A percentile compares a stretch with the other conserved stretches of the same genome.
Evolutionary conservation across 2,113 vertebrate genomes (phyloP).

Genomic region (Austrofundulus limnaeus): DNA sequence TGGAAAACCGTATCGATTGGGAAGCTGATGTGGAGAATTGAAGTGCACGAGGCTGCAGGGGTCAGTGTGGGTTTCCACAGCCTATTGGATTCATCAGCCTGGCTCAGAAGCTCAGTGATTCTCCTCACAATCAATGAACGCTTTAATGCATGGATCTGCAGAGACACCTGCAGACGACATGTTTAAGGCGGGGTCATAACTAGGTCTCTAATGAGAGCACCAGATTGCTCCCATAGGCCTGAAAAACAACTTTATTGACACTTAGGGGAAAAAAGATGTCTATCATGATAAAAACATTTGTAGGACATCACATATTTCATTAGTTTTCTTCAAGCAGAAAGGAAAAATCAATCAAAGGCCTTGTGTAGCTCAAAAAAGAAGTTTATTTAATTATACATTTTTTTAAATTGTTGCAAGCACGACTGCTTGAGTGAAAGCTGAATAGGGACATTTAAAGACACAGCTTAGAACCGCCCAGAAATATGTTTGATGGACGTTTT

Average conservation of each 20-base stretch:
- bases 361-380: not conserved
- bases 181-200: constrained; percentile 59
- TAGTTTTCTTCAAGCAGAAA: constrained; percentile 35
- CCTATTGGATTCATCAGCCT: constrained; percentile 57
- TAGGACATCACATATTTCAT: constrained; percentile 57
- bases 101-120: constrained; percentile 53
- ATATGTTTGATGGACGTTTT: too few species aligned
- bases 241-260: constrained; percentile 56
- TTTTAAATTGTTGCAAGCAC: not conserved
- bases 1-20: constrained; percentile 54
- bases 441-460: not conserved
- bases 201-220: constrained; percentile 56
- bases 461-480: not conserved
- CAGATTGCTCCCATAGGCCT: constrained; percentile 44
- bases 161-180: constrained; percentile 43
- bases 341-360: not conserved
- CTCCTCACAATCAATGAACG: constrained; percentile 57
- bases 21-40: constrained; percentile 48
- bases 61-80: constrained; percentile 36
- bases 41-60: constrained; percentile 41
- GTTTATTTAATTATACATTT: not conserved
- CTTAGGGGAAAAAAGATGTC: constrained; percentile 50
- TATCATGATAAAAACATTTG: constrained; percentile 53
- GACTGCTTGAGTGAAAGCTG: not conserved
- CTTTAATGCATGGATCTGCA: constrained; percentile 50